phyloP scores from a whole-genome alignment of 2,888 invertebrate species.

The Smittia sp. region DNA sequence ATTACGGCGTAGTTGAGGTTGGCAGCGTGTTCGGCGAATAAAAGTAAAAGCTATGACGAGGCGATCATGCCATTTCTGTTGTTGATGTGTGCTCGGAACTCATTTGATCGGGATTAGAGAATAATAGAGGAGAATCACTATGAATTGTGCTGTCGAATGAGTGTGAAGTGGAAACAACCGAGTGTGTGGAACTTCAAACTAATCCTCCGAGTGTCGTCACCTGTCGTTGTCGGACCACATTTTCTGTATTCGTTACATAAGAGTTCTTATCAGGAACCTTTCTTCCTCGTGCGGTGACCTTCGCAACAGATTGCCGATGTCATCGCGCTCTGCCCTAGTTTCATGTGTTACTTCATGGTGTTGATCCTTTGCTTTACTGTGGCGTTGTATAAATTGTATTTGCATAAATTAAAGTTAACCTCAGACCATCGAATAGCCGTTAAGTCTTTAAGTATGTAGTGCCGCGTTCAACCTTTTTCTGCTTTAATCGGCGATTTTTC shows the following conservation, averaged over 20 bases:
- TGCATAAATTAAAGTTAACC: slow-evolving; percentile 41
- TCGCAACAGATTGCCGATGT: neutral
- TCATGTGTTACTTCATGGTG: slow-evolving; percentile 19
- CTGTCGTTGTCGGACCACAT: neutral
- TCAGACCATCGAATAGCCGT: slow-evolving; percentile 10
- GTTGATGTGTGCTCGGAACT: neutral
- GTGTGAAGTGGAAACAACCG: too few relatives aligned
- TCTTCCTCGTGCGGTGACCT: neutral
- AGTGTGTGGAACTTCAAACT: too few relatives aligned
- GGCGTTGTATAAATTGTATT: slow-evolving; percentile 32
- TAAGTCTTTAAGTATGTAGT: slow-evolving; percentile 20
- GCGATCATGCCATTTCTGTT: slow-evolving; percentile 2
- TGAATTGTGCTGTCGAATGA: neutral
- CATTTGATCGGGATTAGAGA: neutral
- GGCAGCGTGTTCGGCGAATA: neutral
- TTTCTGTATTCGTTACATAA: neutral
- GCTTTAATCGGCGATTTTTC: neutral
- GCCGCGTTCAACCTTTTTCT: neutral
- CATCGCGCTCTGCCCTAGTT: neutral
- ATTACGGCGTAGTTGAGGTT: neutral
- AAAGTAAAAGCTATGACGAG: neutral
- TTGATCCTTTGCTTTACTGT: slow-evolving; percentile 33
- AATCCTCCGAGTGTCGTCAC: neutral
- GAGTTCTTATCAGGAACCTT: neutral
- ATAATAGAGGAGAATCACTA: neutral